phyloP scores from a whole-genome alignment of 2,797 vertebrate genomes.

The Eleutherodactylus coqui region DNA sequence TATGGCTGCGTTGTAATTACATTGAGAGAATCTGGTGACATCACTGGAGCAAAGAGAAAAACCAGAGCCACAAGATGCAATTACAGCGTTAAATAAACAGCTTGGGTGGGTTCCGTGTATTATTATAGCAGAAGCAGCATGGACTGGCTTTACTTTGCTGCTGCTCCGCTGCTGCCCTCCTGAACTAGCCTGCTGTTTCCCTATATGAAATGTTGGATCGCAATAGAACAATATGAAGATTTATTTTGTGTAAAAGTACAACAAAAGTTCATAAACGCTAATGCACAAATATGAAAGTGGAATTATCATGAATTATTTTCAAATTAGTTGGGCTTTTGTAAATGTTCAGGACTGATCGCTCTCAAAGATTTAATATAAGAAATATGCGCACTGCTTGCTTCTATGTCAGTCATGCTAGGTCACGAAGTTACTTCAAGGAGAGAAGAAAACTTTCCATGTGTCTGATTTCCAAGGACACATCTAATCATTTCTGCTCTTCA shows the following conservation, averaged over 20 bases:
- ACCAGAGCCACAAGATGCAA: conserved; percentile 57
- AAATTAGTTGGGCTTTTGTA: conserved; percentile 24
- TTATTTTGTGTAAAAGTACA: conserved; percentile 23
- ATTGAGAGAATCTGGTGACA: conserved; percentile 56
- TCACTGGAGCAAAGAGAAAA: conserved; percentile 55
- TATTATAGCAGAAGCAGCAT: conserved; percentile 46
- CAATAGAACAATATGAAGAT: conserved; percentile 31
- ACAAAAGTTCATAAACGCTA: conserved; percentile 27
- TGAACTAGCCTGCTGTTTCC: conserved; percentile 32
- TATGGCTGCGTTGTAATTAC: conserved; percentile 52
- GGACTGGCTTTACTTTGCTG: conserved; percentile 29
- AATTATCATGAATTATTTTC: conserved; percentile 11
- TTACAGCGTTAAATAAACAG: conserved; percentile 56
- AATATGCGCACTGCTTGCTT: conserved; percentile 30
- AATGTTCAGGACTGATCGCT: background rate
- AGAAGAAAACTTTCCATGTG: background rate
- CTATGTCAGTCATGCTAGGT: conserved; percentile 18
- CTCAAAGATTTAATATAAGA: conserved; percentile 31
- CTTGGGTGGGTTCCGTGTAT: conserved; percentile 54
- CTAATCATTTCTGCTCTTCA: background rate
- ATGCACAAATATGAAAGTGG: conserved; percentile 30
- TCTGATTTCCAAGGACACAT: background rate
- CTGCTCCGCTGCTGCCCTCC: background rate
- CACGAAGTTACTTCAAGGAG: background rate
- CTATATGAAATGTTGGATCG: conserved; percentile 51